Evolutionary conservation across 1,140 invertebrate species (phyloP).

Genomic region (Trinorchestia longiramus): DNA sequence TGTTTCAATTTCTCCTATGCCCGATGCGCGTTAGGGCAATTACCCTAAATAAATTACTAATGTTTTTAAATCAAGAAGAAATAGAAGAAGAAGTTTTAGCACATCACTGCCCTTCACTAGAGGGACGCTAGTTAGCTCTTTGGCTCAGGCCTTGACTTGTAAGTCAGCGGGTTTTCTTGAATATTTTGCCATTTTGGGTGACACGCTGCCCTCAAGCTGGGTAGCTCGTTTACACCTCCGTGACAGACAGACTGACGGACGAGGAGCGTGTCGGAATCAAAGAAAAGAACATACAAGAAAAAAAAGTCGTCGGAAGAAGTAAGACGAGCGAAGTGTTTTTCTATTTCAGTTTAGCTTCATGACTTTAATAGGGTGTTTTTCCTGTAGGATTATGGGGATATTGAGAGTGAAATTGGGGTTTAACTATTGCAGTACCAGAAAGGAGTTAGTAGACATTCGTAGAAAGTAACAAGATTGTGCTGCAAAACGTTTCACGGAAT

Average conservation of each 20-base stretch:
- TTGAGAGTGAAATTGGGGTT: not conserved
- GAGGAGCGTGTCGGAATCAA: not conserved
- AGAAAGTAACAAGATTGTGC: not conserved
- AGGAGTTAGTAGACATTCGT: not conserved
- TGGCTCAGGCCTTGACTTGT: not conserved
- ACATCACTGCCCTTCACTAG: no score
- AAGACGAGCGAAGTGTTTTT: not conserved
- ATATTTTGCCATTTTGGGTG: not conserved
- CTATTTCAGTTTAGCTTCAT: not conserved
- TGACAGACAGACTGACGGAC: conserved; percentile 43
- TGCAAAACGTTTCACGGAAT: not conserved
- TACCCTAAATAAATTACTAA: no score
- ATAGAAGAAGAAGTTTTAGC: no score
- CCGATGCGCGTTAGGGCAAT: no score
- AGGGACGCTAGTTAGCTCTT: not conserved
- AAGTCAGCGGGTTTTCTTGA: not conserved
- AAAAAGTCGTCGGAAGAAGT: not conserved
- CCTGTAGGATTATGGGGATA: not conserved
- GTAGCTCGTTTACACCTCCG: conserved; percentile 45
- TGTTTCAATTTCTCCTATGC: no score
- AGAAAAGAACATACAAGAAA: not conserved
- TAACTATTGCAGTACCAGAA: not conserved
- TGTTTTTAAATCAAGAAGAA: no score
- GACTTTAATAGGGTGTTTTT: not conserved
- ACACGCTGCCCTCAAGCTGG: not conserved